Evolutionary conservation across 2,797 vertebrate genomes (phyloP), one percentile per base, ranked within the genome.

Genomic region (Allobates femoralis): DNA sequence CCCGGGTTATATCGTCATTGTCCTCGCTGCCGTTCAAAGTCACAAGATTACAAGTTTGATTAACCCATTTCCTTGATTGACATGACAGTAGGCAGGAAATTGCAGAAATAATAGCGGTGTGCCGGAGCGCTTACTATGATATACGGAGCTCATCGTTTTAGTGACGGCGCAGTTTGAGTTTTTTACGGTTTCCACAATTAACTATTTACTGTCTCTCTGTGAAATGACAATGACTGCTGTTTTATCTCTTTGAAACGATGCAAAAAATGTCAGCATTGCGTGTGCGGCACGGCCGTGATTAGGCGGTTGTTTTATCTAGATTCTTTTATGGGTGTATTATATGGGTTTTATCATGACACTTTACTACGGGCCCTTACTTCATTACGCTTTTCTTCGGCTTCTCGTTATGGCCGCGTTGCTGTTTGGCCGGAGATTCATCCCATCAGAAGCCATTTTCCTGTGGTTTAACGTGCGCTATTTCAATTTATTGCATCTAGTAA

Each of bases 21-120:
- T 12, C 12, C 14, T 10, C 60, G 53, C 41, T 74, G 58, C 62
- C 74, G 53, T 73, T 84, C 81, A 80, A 34, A 19, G 28, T 79
- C 74, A 73, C 55, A 56, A 19, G 55, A 77, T 62, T 53, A 26
- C 74, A 84, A 80, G 86, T 84, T 84, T 84, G 77, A 87, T 87
- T 84, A 87, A 84, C 55, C 73, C 55, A 85, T 88, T 66, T 76
- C 78, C 18, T 88, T 85, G 77, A 85, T 69, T 81, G 83, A 85
- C 78, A 30, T 58, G 46, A 60, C 78, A 69, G 56, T 46, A 80
- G 77, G 78, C 69, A 76, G 83, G 78, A 81, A 88, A 88, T 85
- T 34, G 50, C 69, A 85, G 80, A 77, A 85, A 81, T 81, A 81
- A 88, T 88, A 81, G 81, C 75, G 32, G 77, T 41, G 46, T 32